Evolutionary conservation across 92 coral and sea anemone species (phyloP).

Genomic region (Meandrina meandrites): DNA sequence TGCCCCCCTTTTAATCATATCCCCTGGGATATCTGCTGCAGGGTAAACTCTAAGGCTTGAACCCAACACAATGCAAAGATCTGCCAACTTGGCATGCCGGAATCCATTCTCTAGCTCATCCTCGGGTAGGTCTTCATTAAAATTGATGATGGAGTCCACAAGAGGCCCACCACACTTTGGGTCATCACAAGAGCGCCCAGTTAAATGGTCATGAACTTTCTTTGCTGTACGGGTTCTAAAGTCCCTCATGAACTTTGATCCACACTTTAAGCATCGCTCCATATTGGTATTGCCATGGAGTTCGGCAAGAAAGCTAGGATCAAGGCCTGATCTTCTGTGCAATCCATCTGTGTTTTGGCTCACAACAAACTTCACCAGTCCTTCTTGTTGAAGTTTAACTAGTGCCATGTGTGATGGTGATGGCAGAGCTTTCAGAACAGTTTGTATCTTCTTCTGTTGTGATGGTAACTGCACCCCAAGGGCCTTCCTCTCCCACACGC

Average conservation of each 20-base stretch:
- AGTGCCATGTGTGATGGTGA: conserved; percentile 76
- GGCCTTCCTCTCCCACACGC: conserved; percentile 71
- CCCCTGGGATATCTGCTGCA: conserved; percentile 74
- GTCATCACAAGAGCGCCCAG: conserved; percentile 71
- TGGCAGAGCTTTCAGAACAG: conserved; percentile 63
- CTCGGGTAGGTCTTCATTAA: conserved; percentile 72
- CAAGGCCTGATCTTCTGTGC: conserved; percentile 70
- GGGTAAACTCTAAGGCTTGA: conserved; percentile 83
- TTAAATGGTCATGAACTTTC: conserved; percentile 58
- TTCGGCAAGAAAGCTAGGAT: conserved; percentile 62
- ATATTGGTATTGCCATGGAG: conserved; percentile 81
- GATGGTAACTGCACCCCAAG: conserved; percentile 47
- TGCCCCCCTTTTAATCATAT: conserved; percentile 53
- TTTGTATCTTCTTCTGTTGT: conserved; percentile 36
- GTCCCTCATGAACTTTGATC: conserved; percentile 66
- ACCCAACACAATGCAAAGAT: conserved; percentile 76
- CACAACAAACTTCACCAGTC: conserved; percentile 66
- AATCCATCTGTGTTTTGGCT: conserved; percentile 82
- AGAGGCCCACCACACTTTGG: conserved; percentile 69
- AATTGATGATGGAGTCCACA: conserved; percentile 75
- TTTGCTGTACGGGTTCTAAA: conserved; percentile 71
- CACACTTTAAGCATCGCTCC: conserved; percentile 71
- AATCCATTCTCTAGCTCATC: conserved; percentile 55
- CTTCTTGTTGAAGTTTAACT: conserved; percentile 61
- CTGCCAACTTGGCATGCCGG: conserved; percentile 29